These are phyloP conservation scores for Netelia inedita DNA, from an alignment of 2,888 invertebrate genomes.

Conservation along the genomic window DNA sequence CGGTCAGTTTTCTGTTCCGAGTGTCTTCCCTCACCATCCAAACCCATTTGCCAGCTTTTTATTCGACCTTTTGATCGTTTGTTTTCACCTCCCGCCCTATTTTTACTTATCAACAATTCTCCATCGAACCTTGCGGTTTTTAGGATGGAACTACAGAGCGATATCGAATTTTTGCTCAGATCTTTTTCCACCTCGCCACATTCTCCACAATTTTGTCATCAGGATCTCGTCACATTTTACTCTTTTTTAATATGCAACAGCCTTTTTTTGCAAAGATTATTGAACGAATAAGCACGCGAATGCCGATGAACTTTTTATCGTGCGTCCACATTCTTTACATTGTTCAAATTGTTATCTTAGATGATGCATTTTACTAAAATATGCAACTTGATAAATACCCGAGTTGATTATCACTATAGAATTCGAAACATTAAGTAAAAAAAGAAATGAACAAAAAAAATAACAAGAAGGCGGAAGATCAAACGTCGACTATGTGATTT, in stretches of 20 bases:
- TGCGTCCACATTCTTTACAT: background rate
- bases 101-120: constrained; percentile 53
- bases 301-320: too few species aligned
- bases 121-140: background rate
- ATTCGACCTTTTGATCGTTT: constrained; percentile 22
- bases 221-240: background rate
- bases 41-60: constrained; percentile 9
- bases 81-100: constrained; percentile 19
- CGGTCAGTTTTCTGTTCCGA: background rate
- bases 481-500: background rate
- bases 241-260: background rate
- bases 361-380: background rate
- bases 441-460: background rate
- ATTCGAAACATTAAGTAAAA: background rate
- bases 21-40: constrained; percentile 2
- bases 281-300: too few species aligned
- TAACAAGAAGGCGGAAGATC: too few species aligned
- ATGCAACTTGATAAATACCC: background rate
- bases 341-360: background rate
- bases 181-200: background rate
- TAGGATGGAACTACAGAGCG: background rate
- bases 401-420: background rate
- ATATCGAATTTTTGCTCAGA: background rate
- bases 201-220: background rate
- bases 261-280: too few species aligned